A percentile compares a stretch with the other conserved stretches of the same genome.
Conservation (phyloP, 2,113 vertebrate species). For the Thomomys bottae region DNA sequence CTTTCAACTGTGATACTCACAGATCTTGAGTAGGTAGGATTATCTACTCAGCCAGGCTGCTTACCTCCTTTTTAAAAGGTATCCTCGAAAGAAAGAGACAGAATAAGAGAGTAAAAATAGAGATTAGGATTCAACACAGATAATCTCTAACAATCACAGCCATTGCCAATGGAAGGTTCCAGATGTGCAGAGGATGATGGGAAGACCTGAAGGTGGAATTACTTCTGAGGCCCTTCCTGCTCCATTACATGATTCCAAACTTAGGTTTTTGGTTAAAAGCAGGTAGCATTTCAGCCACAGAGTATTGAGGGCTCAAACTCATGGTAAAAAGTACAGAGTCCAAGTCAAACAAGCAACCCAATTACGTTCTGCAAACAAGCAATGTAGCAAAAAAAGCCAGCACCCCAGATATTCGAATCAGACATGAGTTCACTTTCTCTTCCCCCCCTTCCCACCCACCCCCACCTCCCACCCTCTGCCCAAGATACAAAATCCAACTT, state of each 20-base stretch:
- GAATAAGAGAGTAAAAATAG: background rate
- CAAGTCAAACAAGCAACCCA: background rate
- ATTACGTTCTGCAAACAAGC: background rate
- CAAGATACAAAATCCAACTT: background rate
- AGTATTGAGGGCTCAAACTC: too few species aligned
- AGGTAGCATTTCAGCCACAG: background rate
- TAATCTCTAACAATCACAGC: background rate
- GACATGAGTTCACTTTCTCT: background rate
- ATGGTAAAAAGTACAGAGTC: background rate
- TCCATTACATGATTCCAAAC: background rate
- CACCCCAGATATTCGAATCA: background rate
- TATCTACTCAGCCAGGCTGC: too few species aligned
- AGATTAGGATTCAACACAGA: background rate
- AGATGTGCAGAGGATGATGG: background rate
- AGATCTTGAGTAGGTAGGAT: too few species aligned
- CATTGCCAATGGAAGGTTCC: background rate
- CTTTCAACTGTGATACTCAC: too few species aligned
- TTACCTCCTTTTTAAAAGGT: background rate
- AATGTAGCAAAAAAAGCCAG: background rate
- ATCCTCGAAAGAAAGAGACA: constrained; percentile 14
- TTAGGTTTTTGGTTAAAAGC: background rate
- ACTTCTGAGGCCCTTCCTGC: background rate
- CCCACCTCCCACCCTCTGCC: background rate
- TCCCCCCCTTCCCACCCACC: background rate
- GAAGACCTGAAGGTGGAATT: too few species aligned